Base-by-base conservation (phyloP, 2,888 invertebrate species). In the Alitta virens region DNA sequence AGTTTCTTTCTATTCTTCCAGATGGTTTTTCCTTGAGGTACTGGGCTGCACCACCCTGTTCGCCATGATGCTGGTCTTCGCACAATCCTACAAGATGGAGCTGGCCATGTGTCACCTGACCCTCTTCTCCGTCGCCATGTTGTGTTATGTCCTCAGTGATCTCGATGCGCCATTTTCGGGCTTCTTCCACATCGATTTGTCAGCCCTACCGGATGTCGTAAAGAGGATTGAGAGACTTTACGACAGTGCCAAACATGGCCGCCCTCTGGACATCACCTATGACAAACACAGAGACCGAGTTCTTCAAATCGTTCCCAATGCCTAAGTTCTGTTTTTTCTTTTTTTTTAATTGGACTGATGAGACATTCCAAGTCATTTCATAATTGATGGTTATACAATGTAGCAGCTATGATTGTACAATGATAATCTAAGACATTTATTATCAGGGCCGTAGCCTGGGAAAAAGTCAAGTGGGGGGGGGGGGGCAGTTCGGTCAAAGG, bases 101-200 rank as follows among this genome's bases (percentile, higher is more conserved):
- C 66, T 72, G 42, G 64, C 71, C 25, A 75, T 75, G 71, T 73
- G 74, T 62, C 67, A 72, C 58, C 66, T 75, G 53, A 75, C 75
- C 3, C 72, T 75, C n/a, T 73, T 72, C 66, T 74, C 64, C 3
- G 40, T 56, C 33, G 50, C 54, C 50, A 58, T 62, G 57, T 51
- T 63, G n/a, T 60, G 60, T 27, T 74, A 69, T 58, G 74, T 74
- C 46, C 71, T 74, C 3, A 72, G 74, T 1, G 74, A 74, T 63
- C 63, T 74, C 2, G 74, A 74, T 54, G 71, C 71, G 25, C 75
- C 74, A 9, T 74, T 75, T 57, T 70, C 71, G 62, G 74, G 76
- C 16, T 76, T 76, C 67, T 76, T 76, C 64, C 66, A 72, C n/a
- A 67, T 76, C 7, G 74, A 76, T 51, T 62, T 75, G 43, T 62